Base-by-base conservation (phyloP, 2,888 invertebrate genomes). In the Poecilus cupreus region DNA sequence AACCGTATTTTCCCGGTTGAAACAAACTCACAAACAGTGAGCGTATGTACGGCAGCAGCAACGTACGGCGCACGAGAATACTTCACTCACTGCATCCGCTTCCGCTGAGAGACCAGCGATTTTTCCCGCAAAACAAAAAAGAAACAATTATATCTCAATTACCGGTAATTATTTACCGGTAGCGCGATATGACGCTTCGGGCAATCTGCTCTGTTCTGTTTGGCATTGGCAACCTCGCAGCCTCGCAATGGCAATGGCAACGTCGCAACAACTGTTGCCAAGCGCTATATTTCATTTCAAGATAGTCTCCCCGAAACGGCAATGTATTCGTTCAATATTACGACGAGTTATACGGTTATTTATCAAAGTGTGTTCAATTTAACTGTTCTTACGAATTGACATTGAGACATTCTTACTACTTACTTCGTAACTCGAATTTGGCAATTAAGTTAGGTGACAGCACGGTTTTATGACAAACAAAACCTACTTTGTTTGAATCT, bases 81-180 rank as follows among this genome's bases (percentile, higher is more conserved):
- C 51, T 51, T 51, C 51, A 49, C 18, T 49, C 49, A 2, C 46
- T 49, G 8, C 32, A 8, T 51, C 51, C 51, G 51, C 18, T 43
- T 51, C 51, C 51, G 11, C 16, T 46, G 46, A 3, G 32, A 32
- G 32, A 32, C n/a, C 8, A 43, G 8, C 32, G 32, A 8, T 51
- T 51, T 51, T 51, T 51, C 51, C 51, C 32, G 32, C 32, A 32
- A 32, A 32, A 13, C 51, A 68, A 68, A 68, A 68, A 68, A 68
- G 60, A 32, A 68, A 68, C 64, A 68, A 68, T 68, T 68, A 68
- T 37, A 68, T 68, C 32, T 68, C 37, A 68, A 68, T 68, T 68
- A 68, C 64, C 64, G 64, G 64, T 37, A 68, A 68, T 68, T 68
- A 68, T 68, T 68, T 68, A 37, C 64, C 64, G 64, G 64, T 68